Conservation (phyloP, 2,113 vertebrate genomes). For the Campylomormyrus numenius region DNA sequence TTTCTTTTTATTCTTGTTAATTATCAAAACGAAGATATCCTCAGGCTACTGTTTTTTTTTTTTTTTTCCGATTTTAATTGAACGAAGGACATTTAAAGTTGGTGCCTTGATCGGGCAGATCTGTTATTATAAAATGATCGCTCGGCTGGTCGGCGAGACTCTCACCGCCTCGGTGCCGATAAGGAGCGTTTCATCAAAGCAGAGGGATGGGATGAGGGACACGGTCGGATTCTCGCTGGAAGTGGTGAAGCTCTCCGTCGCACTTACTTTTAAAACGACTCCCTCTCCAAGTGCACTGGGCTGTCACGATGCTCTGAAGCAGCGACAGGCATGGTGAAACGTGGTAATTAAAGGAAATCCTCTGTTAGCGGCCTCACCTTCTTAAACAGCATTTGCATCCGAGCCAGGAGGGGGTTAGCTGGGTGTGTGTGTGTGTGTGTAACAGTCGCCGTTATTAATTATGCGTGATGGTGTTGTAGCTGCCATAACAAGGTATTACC, state of each 20-base stretch:
- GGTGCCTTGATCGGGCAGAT: background rate
- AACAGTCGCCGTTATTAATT: slow-evolving; percentile 9
- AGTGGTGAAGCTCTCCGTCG: background rate
- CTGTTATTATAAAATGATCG: background rate
- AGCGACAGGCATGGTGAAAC: background rate
- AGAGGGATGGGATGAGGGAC: background rate
- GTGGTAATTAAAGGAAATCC: background rate
- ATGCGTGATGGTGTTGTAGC: background rate
- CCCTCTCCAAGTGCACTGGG: background rate
- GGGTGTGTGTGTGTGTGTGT: background rate
- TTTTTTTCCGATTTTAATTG: background rate
- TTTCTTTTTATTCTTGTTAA: background rate
- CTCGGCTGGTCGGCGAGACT: background rate
- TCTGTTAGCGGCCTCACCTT: background rate
- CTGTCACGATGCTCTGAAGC: background rate
- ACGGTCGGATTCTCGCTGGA: background rate
- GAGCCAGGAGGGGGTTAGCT: background rate
- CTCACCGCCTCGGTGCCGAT: background rate
- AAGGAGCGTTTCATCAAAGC: background rate
- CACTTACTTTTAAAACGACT: background rate
- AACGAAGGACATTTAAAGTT: background rate
- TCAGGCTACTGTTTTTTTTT: background rate
- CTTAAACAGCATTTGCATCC: background rate
- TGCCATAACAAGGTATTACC: background rate
- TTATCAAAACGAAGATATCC: background rate